Evolutionary conservation across 2,797 vertebrate genomes (phyloP).

Genomic region (Hirundo rustica): DNA sequence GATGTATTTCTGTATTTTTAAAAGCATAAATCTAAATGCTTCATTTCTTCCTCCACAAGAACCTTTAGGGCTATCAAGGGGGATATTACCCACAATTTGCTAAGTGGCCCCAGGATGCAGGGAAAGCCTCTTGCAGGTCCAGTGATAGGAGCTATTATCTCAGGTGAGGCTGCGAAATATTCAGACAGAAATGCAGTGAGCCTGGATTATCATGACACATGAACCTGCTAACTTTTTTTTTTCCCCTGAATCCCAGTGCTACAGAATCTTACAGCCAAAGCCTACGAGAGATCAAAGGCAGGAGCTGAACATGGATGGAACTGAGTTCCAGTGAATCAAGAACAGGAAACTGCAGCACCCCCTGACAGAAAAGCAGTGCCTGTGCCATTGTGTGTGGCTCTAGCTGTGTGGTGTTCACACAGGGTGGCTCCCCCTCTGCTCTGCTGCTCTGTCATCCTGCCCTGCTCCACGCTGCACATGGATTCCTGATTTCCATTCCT

Average conservation of each 20-base stretch:
- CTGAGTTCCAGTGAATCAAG: background rate
- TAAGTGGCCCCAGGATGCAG: background rate
- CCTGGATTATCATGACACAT: background rate
- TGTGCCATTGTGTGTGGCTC: background rate
- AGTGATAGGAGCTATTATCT: background rate
- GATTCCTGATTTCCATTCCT: background rate
- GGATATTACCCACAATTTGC: background rate
- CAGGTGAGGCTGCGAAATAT: background rate
- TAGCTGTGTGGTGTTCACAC: accelerated
- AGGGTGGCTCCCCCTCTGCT: background rate
- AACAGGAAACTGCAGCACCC: background rate
- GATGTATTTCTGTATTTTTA: background rate
- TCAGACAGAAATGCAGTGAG: background rate
- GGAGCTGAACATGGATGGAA: background rate
- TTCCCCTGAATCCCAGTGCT: background rate
- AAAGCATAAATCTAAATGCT: background rate
- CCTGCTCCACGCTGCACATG: accelerated
- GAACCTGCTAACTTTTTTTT: background rate
- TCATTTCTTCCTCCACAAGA: background rate
- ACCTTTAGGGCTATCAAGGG: background rate
- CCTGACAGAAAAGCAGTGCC: background rate
- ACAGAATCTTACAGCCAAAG: background rate
- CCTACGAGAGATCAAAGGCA: background rate
- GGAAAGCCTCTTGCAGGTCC: background rate
- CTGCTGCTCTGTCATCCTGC: background rate